Base-by-base conservation (phyloP, 2,113 vertebrate species). In the Lepidothrix coronata region DNA sequence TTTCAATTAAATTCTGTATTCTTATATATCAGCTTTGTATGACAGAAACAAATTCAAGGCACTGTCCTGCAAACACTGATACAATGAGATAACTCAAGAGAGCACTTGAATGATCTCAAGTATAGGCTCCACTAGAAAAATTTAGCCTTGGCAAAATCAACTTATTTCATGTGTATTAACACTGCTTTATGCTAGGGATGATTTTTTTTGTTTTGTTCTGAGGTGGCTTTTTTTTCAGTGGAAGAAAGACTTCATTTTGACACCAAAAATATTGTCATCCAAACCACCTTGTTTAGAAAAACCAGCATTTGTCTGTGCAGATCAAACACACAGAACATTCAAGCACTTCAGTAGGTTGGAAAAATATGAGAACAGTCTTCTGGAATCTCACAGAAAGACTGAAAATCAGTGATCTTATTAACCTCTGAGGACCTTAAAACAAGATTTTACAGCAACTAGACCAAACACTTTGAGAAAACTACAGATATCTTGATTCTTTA, bases 71-170 rank as follows among this genome's bases (percentile, higher is more conserved):
- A 92, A 95, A 92, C 82, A 67, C 33, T 49, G 43, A 80, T 63
- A 96, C 79, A 97, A 94, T 92, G 78, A 90, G 72, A 95, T 79
- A 91, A 83, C 82, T 91, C 82, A 93, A 93, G 95, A 93, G 91
- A 91, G 63, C 82, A 94, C 96, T 96, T 0, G 23, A 96, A 89
- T 80, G 65, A 89, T 86, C 92, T 96, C 85, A 93, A 96, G 95
- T 90, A 73, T 65, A 90, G 76, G 48, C 79, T 94, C n/a, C 49
- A 65, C 48, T 92, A 81, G 92, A 93, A 59, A 96, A 96, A 92
- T 86, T 92, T 93, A 95, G 61, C 88, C 92, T 94, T 92, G 91
- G 65, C 43, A 93, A 96, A 96, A 94, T 81, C 95, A 95, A 91
- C 95, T 95, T 96, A 76, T 95, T 96, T 91, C 48, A 86, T 95